Evolutionary conservation across 2,113 vertebrate genomes (phyloP).

Genomic region (Camelus dromedarius): DNA sequence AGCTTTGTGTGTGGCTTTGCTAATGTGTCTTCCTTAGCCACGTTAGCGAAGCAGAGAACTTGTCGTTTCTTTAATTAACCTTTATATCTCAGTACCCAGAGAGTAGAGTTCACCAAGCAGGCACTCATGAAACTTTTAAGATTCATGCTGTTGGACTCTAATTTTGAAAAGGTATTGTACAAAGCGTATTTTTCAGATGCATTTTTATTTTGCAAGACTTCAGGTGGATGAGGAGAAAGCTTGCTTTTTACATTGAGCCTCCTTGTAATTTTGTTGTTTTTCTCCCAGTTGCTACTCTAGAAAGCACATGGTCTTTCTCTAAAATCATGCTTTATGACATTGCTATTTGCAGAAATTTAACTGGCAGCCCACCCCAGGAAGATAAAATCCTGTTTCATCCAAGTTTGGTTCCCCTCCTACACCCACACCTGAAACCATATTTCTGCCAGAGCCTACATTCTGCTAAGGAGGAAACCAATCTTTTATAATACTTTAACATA

Average conservation of each 20-base stretch:
- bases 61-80: slow-evolving; percentile 83
- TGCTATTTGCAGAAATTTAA: slow-evolving; percentile 85
- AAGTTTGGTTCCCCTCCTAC: slow-evolving; percentile 84
- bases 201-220: slow-evolving; percentile 71
- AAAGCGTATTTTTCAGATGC: slow-evolving; percentile 64
- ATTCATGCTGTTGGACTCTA: slow-evolving; percentile 55
- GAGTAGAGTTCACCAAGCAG: slow-evolving; percentile 71
- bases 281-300: slow-evolving; percentile 74
- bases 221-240: slow-evolving; percentile 62
- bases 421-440: slow-evolving; percentile 85
- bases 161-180: slow-evolving; percentile 57
- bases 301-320: slow-evolving; percentile 79
- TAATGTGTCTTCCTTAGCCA: slow-evolving; percentile 75
- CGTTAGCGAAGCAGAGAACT: slow-evolving; percentile 66
- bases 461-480: slow-evolving; percentile 83
- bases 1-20: slow-evolving; percentile 76
- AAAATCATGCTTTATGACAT: slow-evolving; percentile 82
- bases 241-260: slow-evolving; percentile 61
- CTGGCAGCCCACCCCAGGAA: slow-evolving; percentile 84
- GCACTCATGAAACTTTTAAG: slow-evolving; percentile 70
- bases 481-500: slow-evolving; percentile 85
- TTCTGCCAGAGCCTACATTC: slow-evolving; percentile 84
- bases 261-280: slow-evolving; percentile 80
- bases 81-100: slow-evolving; percentile 71
- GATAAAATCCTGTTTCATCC: slow-evolving; percentile 82